Base-by-base conservation (phyloP, 2,113 vertebrate genomes). In the Damaliscus lunatus region DNA sequence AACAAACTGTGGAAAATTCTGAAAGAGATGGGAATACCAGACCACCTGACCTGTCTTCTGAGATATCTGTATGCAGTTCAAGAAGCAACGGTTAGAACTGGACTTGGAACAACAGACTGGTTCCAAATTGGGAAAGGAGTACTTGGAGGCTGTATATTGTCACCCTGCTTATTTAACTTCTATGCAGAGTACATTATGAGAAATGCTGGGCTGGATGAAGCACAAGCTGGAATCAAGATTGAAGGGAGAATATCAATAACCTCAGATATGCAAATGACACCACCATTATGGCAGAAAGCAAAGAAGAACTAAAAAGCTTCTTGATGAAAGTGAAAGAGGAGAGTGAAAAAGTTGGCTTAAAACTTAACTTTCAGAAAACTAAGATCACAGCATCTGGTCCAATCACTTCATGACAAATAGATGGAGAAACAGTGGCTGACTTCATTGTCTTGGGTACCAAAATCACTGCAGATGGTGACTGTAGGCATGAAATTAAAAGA, bases 71-170 rank as follows among this genome's bases (percentile, higher is more conserved):
- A 21, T 71, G n/a, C 17, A 71, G 64, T 36, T 71, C 64, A 71
- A 23, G 64, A 36, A 71, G 64, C 19, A 36, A 71, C 9, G 23
- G 9, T 36, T 71, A 71, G 64, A 71, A 71, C 64, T 36, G n/a
- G 64, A 36, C 19, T 6, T 71, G 64, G n/a, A 71, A 23, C n/a
- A 71, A 71, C 64, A 36, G 64, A 21, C 64, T 71, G n/a, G 17
- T 36, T 71, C n/a, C 64, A 71, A 71, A 71, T 6, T 12, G 64
- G 64, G n/a, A 71, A 71, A 23, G 64, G 64, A 71, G 64, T 71
- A 71, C 2, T 0, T 23, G 0, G 1, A 71, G 19, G n/a, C 19
- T 36, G 8, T 11, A 21, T 36, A 71, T 21, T 36, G 17, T 36
- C n/a, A 36, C 19, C 19, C n/a, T 71, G n/a, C n/a, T 71, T 67